These are phyloP conservation scores for Sardina pilchardus DNA, from an alignment of 2,113 vertebrate genomes.

Conservation along the genomic window DNA sequence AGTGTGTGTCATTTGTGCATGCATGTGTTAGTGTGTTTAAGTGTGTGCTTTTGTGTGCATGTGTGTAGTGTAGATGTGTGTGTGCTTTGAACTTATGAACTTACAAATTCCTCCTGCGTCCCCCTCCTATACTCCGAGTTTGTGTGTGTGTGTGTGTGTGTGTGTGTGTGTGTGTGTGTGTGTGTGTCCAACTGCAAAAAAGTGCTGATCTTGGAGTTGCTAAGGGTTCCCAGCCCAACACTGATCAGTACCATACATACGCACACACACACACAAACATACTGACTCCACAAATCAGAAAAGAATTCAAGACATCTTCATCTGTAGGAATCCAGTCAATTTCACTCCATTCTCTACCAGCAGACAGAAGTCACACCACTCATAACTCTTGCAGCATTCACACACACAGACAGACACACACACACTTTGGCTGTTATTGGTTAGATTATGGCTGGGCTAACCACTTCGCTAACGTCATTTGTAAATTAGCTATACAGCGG, in stretches of 20 bases:
- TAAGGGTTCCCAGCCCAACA: neutral
- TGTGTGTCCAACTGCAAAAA: neutral
- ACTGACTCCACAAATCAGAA: neutral
- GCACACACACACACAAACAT: neutral
- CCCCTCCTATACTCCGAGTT: too few species aligned
- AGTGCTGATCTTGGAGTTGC: conserved; percentile 15
- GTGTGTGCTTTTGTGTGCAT: neutral
- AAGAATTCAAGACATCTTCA: neutral
- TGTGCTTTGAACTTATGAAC: neutral
- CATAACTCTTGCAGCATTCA: neutral
- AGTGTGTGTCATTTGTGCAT: neutral
- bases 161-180: neutral
- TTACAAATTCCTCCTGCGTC: neutral
- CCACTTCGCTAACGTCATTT: neutral
- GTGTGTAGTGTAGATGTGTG: neutral
- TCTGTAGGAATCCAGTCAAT: conserved; percentile 24
- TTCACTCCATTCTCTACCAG: neutral
- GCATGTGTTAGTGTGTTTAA: neutral
- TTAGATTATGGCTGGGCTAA: neutral
- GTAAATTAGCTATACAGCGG: neutral
- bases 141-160: neutral
- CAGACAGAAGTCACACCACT: neutral
- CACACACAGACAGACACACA: neutral
- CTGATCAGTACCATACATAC: neutral
- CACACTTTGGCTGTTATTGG: neutral